Conservation (phyloP, 2,888 invertebrate species). For the Meandrusa payeni region DNA sequence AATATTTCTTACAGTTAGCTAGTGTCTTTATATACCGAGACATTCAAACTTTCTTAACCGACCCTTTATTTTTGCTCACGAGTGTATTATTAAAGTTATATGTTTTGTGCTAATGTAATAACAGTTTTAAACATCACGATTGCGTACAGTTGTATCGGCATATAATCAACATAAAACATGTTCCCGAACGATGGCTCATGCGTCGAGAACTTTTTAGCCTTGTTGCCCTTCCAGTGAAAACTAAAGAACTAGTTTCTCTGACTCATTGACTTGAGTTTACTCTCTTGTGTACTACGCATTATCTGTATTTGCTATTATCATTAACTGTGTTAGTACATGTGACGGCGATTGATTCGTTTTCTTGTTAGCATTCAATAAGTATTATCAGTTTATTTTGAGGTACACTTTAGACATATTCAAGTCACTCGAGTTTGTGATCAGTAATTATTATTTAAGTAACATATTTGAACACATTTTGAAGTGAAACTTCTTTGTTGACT, state of each 20-base stretch:
- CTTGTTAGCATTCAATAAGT: constrained; percentile 1
- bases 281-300: constrained; percentile 16
- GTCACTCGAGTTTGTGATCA: no score
- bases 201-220: constrained; percentile 26
- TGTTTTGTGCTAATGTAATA: no score
- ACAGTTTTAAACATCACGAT: no score
- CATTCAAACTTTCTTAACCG: no score
- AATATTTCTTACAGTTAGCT: no score
- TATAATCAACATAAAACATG: constrained; percentile 8
- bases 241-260: constrained; percentile 35
- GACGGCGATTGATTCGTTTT: constrained; percentile 6
- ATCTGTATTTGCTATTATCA: constrained; percentile 10
- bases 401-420: no score
- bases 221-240: constrained; percentile 42
- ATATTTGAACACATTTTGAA: no score
- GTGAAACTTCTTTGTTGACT: no score
- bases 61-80: no score
- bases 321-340: constrained; percentile 4
- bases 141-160: constrained; percentile 6
- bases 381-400: not conserved
- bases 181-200: constrained; percentile 4
- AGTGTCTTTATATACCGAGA: no score
- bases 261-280: constrained; percentile 40
- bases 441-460: no score
- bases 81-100: no score